Evolutionary conservation across 2,888 invertebrate genomes (phyloP), one percentile per base, ranked within the genome.

Genomic region (Rhyacophila evoluta): DNA sequence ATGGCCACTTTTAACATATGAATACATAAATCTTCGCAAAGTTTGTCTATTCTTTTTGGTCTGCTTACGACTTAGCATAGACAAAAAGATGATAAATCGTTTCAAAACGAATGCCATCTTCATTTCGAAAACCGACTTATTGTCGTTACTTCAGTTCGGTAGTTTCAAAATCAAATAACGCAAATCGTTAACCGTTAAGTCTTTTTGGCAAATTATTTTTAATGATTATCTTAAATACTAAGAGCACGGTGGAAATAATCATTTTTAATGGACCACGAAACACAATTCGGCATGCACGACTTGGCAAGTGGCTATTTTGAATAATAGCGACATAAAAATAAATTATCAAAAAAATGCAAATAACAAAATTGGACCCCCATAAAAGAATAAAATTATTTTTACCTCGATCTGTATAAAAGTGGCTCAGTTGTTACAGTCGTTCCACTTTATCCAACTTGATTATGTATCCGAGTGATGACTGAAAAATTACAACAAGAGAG

Each of bases 301-400:
- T 55, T 55, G 12, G 55, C 55, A 55, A 55, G 55, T 55, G 25
- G 55, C 55, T 55, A 55, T 5, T 55, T 25, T 19, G 55, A 55
- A 55, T 55, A 55, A 55, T 55, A 25, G 55, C 55, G 55, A 55
- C 55, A 19, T 55, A 25, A 55, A 55, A 55, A 55, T 55, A 55
- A 55, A 55, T 55, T 19, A 55, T 55, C 55, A 25, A 19, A 25
- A 55, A 55, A 55, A 55, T 55, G 55, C 55, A 55, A 55, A 55
- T 55, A 55, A 55, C 55, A 55, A 55, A 55, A 55, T 55, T 55
- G 19, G 55, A 55, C 55, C 55, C 55, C 19, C 55, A 55, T 55
- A 55, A 55, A 55, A 55, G 55, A 55, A 55, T 55, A 55, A 55
- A 55, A 25, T 55, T 55, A 55, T 55, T 55, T 55, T 55, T 55